Evolutionary conservation across 2,888 invertebrate genomes (phyloP).

Genomic region (Alentia gelatinosa): DNA sequence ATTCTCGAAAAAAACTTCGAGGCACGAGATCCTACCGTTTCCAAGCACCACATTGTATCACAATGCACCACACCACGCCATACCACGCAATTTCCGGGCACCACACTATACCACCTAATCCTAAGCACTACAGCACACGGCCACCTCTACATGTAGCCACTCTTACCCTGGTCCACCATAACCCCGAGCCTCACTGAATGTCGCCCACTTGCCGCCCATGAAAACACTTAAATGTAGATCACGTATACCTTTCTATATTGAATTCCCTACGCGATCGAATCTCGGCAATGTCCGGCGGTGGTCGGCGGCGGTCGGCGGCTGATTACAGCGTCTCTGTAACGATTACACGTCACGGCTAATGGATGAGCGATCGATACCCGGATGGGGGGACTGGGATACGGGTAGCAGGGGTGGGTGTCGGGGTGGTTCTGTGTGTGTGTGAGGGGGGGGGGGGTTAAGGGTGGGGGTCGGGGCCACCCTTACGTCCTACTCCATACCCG

Average conservation of each 20-base stretch:
- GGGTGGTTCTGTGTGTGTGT: neutral
- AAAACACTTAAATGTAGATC: conserved; percentile 21
- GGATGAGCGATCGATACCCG: conserved; percentile 36
- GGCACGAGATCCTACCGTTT: no score
- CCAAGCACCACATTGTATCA: no score
- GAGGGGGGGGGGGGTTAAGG: neutral
- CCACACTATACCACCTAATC: no score
- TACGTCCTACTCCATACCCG: neutral
- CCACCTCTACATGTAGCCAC: no score
- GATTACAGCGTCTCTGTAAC: conserved; percentile 41
- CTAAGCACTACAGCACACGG: no score
- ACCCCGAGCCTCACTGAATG: no score
- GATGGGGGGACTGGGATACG: neutral
- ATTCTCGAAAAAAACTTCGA: no score
- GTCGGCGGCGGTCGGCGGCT: neutral
- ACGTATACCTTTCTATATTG: conserved; percentile 47
- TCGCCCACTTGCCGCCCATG: neutral
- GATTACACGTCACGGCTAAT: conserved; percentile 48
- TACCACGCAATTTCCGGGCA: no score
- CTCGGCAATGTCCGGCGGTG: conserved; percentile 44
- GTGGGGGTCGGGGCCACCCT: neutral
- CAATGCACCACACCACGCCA: no score
- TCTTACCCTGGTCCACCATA: no score
- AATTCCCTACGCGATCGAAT: conserved; percentile 40
- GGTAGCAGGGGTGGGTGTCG: neutral